Percentiles rank a stretch among this genome's conserved stretches.
Conservation (phyloP, 1,140 invertebrate species). For the Brevipalpus yothersi region DNA sequence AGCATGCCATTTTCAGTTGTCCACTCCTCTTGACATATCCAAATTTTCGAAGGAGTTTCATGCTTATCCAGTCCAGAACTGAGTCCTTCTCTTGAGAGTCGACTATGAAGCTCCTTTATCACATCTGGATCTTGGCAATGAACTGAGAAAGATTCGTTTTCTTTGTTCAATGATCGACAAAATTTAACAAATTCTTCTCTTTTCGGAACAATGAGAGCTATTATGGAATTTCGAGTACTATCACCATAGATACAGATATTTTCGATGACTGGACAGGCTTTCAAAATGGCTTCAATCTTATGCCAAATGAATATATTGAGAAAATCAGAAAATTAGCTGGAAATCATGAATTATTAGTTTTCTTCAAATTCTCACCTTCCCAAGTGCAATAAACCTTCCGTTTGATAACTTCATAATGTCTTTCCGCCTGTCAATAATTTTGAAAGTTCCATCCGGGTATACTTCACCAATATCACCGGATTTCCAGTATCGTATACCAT, state of each 20-base stretch:
- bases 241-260: constrained; percentile 86
- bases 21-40: constrained; percentile 22
- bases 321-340: neutral
- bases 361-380: neutral
- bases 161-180: constrained; percentile 32
- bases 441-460: constrained; percentile 66
- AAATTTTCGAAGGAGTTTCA: constrained; percentile 24
- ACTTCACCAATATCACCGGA: constrained; percentile 89
- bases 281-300: constrained; percentile 46
- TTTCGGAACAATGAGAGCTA: constrained; percentile 74
- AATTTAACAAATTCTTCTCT: constrained; percentile 33
- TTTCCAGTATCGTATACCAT: constrained; percentile 65
- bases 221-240: constrained; percentile 49
- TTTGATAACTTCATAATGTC: constrained; percentile 90
- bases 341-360: neutral
- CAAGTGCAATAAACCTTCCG: constrained; percentile 47
- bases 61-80: constrained; percentile 8
- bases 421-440: constrained; percentile 95
- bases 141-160: constrained; percentile 9
- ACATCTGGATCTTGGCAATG: constrained; percentile 31
- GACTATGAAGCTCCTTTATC: neutral
- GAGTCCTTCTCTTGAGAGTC: neutral
- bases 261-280: constrained; percentile 74
- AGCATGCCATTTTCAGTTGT: constrained; percentile 27
- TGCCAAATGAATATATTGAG: constrained; percentile 11